A percentile compares a stretch with the other conserved stretches of the same genome.
phyloP scores from a whole-genome alignment of 2,113 vertebrate species.

The Grallaria varia region DNA sequence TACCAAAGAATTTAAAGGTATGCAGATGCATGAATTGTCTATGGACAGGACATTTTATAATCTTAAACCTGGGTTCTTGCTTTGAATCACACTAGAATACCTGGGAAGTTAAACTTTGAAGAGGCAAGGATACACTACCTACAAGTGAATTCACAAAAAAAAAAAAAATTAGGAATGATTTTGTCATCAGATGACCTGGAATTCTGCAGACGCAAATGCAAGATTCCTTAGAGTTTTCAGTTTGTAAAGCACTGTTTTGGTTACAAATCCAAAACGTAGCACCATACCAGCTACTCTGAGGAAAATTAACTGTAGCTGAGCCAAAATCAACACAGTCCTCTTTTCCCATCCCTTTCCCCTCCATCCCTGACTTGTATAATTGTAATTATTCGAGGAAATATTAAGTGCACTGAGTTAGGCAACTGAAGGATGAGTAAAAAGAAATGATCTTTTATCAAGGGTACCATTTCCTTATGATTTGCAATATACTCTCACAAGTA shows the following conservation, averaged over 20 bases:
- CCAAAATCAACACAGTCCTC: not conserved
- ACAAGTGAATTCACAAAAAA: not conserved
- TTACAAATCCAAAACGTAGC: not conserved
- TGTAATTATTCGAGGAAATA: not conserved
- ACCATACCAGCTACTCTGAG: not conserved
- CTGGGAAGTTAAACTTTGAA: not conserved
- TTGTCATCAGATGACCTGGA: not conserved
- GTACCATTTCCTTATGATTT: not conserved
- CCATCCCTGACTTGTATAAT: too few relatives aligned
- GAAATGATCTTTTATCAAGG: not conserved
- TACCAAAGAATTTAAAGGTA: not conserved
- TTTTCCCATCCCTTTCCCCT: not conserved
- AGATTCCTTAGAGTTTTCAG: not conserved
- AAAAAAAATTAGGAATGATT: too few relatives aligned
- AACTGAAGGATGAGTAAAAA: not conserved
- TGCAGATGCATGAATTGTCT: not conserved
- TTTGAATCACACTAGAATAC: not conserved
- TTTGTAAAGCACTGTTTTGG: not conserved
- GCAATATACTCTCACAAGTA: fast-evolving
- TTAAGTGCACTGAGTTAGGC: not conserved
- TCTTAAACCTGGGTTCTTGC: not conserved
- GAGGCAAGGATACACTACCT: not conserved
- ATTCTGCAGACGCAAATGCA: not conserved
- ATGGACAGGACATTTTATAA: not conserved
- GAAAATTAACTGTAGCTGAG: not conserved